Conservation (phyloP, 1,140 invertebrate genomes). For the Ostrea denselamellosa region DNA sequence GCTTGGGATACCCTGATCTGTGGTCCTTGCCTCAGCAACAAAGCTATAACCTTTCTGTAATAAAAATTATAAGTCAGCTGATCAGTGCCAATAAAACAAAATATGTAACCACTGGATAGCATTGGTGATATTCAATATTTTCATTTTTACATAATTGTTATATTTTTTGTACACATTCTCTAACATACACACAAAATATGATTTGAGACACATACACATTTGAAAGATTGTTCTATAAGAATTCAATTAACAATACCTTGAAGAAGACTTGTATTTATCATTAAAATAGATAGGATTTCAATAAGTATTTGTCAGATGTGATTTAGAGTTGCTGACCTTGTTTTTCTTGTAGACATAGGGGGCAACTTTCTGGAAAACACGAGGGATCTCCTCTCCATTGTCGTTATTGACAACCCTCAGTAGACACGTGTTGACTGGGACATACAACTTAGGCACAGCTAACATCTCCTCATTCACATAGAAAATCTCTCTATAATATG, state of each 20-base stretch:
- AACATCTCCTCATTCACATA: constrained; percentile 76
- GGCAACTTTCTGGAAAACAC: constrained; percentile 78
- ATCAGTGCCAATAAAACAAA: too few relatives aligned
- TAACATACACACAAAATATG: too few relatives aligned
- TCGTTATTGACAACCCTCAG: constrained; percentile 79
- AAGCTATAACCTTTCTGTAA: constrained; percentile 78
- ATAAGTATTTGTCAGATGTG: too few relatives aligned
- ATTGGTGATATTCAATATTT: too few relatives aligned
- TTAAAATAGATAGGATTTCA: too few relatives aligned
- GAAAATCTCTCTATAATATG: constrained; percentile 76
- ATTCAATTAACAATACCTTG: too few relatives aligned
- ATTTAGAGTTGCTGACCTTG: constrained; percentile 65
- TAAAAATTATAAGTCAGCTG: background rate
- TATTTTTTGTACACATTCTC: too few relatives aligned
- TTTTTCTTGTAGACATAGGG: constrained; percentile 79
- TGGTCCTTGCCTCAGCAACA: constrained; percentile 75
- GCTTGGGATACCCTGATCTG: constrained; percentile 69
- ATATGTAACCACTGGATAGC: too few relatives aligned
- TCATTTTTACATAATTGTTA: too few relatives aligned
- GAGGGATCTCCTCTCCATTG: constrained; percentile 75
- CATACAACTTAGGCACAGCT: constrained; percentile 75
- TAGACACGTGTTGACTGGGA: constrained; percentile 74
- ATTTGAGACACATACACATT: too few relatives aligned
- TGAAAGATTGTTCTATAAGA: too few relatives aligned
- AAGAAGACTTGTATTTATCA: too few relatives aligned